Conservation (phyloP, 2,888 invertebrate genomes). For the Ormia ochracea region DNA sequence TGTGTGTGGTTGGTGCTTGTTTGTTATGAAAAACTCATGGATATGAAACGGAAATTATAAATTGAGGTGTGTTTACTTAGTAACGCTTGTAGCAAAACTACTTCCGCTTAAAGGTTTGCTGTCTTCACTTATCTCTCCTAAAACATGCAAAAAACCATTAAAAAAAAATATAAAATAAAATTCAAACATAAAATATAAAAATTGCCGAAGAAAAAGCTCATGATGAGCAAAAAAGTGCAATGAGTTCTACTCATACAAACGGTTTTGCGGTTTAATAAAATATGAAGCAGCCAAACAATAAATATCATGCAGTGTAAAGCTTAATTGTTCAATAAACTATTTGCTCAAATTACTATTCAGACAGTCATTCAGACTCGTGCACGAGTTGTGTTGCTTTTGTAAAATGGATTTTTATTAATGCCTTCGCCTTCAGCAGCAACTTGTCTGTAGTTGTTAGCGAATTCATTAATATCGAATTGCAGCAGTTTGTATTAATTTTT, state of each 20-base stretch:
- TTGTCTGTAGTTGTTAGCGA: slow-evolving; percentile 19
- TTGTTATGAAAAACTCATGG: slow-evolving; percentile 43
- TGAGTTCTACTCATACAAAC: background rate
- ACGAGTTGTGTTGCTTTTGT: background rate
- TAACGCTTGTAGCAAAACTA: slow-evolving; percentile 54
- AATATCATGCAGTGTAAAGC: slow-evolving; percentile 28
- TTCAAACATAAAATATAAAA: too few species aligned
- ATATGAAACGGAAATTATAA: slow-evolving; percentile 60
- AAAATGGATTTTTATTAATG: background rate
- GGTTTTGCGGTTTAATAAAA: background rate
- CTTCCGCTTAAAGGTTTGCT: slow-evolving; percentile 39
- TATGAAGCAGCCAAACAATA: background rate
- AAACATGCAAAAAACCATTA: slow-evolving; percentile 1
- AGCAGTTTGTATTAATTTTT: slow-evolving; percentile 40
- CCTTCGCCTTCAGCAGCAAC: background rate
- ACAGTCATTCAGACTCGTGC: too few species aligned
- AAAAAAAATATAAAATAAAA: too few species aligned
- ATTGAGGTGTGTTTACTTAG: slow-evolving; percentile 60
- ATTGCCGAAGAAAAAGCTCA: too few species aligned
- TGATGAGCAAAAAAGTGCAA: background rate
- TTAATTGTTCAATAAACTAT: slow-evolving; percentile 57
- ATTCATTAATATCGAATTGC: slow-evolving; percentile 39
- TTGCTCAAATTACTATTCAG: slow-evolving; percentile 36
- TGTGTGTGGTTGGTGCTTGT: background rate
- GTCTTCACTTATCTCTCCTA: background rate